Percentiles rank a stretch among this genome's conserved stretches.
These are phyloP conservation scores for Phymastichus coffea DNA, from an alignment of 1,140 invertebrate genomes.

Conservation along the genomic window DNA sequence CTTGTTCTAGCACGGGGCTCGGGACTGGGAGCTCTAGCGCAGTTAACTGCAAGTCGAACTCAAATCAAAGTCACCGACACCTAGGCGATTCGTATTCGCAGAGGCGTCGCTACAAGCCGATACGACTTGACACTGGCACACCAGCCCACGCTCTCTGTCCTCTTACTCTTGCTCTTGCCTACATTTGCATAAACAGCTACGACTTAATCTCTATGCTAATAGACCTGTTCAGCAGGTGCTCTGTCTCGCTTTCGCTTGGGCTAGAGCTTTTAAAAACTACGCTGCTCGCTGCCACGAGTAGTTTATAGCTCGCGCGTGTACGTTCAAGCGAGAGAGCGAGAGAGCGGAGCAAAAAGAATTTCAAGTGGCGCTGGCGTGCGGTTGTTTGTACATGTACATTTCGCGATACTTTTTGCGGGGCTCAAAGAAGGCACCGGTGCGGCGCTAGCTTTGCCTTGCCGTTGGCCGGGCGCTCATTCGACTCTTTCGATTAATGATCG, in stretches of 20 bases:
- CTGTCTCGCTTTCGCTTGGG: neutral
- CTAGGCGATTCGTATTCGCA: constrained; percentile 9
- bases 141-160: neutral
- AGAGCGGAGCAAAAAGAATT: no score
- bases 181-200: constrained; percentile 55
- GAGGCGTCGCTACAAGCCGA: constrained; percentile 30
- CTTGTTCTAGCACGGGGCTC: neutral
- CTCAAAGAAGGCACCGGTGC: no score
- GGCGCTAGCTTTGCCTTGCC: no score
- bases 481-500: constrained; percentile 12
- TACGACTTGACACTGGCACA: constrained; percentile 29
- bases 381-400: no score
- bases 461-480: no score
- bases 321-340: no score
- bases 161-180: constrained; percentile 11
- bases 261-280: no score
- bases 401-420: no score
- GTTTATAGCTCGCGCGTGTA: no score
- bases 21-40: neutral
- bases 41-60: constrained; percentile 12
- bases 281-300: no score
- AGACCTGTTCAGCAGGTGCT: constrained; percentile 41
- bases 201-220: constrained; percentile 58
- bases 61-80: constrained; percentile 26
- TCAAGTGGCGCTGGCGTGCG: no score